Conservation (phyloP, 2,113 vertebrate genomes). For the Upupa epops region DNA sequence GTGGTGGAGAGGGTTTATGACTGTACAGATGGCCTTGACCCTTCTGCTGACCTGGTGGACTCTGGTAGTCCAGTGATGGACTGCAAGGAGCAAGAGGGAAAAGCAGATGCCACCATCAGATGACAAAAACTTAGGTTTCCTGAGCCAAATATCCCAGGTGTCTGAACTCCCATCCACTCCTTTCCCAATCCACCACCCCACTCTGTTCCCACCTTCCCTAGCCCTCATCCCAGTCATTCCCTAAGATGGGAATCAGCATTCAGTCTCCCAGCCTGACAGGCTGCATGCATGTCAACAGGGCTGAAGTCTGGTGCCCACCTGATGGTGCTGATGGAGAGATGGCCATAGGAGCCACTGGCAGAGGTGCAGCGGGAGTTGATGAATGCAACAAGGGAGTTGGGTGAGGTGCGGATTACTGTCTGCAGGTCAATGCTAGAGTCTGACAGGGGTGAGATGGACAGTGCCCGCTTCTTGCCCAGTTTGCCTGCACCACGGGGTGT, state of each 20-base stretch:
- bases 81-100: slow-evolving; percentile 67
- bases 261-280: not conserved
- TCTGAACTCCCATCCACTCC: not conserved
- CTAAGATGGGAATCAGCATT: not conserved
- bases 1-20: slow-evolving; percentile 25
- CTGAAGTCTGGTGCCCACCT: slow-evolving; percentile 76
- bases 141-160: not conserved
- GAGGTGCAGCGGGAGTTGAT: slow-evolving; percentile 93
- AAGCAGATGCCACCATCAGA: not conserved
- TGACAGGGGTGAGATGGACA: slow-evolving; percentile 95
- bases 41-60: slow-evolving; percentile 85
- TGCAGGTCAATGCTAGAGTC: slow-evolving; percentile 95
- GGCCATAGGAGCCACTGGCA: slow-evolving; percentile 89
- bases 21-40: slow-evolving; percentile 80
- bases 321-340: slow-evolving; percentile 93
- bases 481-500: slow-evolving; percentile 88
- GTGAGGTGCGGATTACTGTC: slow-evolving; percentile 95
- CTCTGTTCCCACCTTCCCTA: not conserved
- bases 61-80: slow-evolving; percentile 87
- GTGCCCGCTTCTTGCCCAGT: slow-evolving; percentile 92
- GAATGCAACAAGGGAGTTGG: slow-evolving; percentile 95
- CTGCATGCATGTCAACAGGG: not conserved
- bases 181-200: not conserved
- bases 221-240: not conserved
- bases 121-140: not conserved